These are phyloP conservation scores for Epizoanthus stellaris DNA, from an alignment of 92 coral and sea anemone genomes.

Conservation along the genomic window DNA sequence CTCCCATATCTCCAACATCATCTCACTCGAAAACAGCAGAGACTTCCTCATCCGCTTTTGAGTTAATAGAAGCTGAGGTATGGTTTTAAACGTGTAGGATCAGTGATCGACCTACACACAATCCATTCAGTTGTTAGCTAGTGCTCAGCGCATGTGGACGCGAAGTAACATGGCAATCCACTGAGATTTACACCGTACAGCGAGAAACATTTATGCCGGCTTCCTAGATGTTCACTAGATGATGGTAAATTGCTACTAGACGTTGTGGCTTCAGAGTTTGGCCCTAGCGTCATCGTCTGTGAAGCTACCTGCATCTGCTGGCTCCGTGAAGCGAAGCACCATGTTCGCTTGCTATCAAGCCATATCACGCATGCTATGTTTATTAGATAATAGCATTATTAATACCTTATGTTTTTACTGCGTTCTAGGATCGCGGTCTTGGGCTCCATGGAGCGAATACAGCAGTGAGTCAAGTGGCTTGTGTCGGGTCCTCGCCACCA, in stretches of 20 bases:
- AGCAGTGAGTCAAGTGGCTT: slow-evolving; percentile 71
- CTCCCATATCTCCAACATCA: slow-evolving; percentile 97
- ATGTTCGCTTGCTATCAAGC: slow-evolving; percentile 42
- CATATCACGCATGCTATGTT: slow-evolving; percentile 79
- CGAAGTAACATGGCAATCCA: slow-evolving; percentile 51
- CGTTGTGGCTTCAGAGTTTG: slow-evolving; percentile 25
- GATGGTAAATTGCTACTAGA: slow-evolving; percentile 40
- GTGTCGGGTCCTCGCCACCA: slow-evolving; percentile 76
- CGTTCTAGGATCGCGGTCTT: slow-evolving; percentile 94
- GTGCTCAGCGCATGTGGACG: slow-evolving; percentile 46
- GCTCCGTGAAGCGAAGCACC: slow-evolving; percentile 42
- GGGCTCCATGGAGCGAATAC: slow-evolving; percentile 89
- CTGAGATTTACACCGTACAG: not conserved
- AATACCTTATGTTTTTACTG: slow-evolving; percentile 73
- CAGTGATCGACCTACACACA: slow-evolving; percentile 25
- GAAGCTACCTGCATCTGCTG: slow-evolving; percentile 27
- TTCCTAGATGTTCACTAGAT: slow-evolving; percentile 37
- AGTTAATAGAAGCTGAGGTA: slow-evolving; percentile 94
- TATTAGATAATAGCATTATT: slow-evolving; percentile 85
- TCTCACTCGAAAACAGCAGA: slow-evolving; percentile 90
- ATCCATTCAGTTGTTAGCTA: slow-evolving; percentile 57
- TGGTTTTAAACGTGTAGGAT: slow-evolving; percentile 51
- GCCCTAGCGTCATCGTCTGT: slow-evolving; percentile 36
- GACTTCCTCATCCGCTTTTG: slow-evolving; percentile 92
- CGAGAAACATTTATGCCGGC: slow-evolving; percentile 21